Percentiles rank a stretch among this genome's conserved stretches.
phyloP scores from a whole-genome alignment of 2,113 vertebrate species.

The Machaerirhynchus nigripectus region DNA sequence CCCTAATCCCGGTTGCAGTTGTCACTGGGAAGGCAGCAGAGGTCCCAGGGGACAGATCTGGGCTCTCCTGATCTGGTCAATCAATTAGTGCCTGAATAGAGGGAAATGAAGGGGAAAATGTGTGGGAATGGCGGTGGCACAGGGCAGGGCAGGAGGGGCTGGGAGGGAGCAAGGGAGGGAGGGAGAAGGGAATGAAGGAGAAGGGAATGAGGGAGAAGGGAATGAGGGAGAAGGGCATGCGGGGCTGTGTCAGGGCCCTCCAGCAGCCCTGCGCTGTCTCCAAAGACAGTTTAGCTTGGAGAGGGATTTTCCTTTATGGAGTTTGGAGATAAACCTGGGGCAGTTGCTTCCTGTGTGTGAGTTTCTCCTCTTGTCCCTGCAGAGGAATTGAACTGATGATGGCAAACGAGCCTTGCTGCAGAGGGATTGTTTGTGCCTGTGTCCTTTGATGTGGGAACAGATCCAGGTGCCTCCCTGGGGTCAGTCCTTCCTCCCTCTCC shows the following conservation, averaged over 20 bases:
- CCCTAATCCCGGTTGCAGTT: background rate
- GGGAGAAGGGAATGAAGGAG: background rate
- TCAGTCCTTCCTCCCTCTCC: background rate
- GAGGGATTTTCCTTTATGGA: background rate
- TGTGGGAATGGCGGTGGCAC: background rate
- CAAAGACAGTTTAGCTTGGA: background rate
- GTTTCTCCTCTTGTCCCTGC: background rate
- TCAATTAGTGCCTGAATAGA: constrained; percentile 46
- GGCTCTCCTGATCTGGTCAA: background rate
- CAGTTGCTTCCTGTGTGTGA: background rate
- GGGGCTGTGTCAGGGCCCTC: background rate
- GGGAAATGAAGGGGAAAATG: constrained; percentile 50
- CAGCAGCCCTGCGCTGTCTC: background rate
- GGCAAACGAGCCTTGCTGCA: background rate
- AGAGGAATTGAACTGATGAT: background rate
- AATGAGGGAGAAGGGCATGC: background rate
- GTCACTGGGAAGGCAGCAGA: background rate
- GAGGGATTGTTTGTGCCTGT: background rate
- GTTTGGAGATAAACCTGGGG: background rate
- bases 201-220: background rate
- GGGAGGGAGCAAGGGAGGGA: background rate
- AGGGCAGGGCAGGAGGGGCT: background rate
- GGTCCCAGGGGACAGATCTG: background rate
- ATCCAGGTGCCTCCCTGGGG: background rate
- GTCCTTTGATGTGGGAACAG: background rate